These are phyloP conservation scores for Pollachius pollachius DNA, from an alignment of 2,113 vertebrate genomes.

Conservation along the genomic window DNA sequence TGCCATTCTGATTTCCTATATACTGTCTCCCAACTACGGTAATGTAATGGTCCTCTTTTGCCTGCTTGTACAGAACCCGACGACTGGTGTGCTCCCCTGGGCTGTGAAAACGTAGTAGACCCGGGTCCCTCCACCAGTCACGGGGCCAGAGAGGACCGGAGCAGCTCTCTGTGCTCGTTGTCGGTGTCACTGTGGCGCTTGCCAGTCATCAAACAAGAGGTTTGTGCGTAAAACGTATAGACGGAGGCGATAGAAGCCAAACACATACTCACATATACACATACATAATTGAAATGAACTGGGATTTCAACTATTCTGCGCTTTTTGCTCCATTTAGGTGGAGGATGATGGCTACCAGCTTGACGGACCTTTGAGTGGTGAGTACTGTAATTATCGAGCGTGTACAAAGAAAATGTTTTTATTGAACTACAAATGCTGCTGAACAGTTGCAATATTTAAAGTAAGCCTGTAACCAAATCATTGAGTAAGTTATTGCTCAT, in stretches of 20 bases:
- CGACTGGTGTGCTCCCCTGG: constrained; percentile 12
- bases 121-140: background rate
- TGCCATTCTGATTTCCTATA: too few species aligned
- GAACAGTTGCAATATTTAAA: too few species aligned
- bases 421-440: too few species aligned
- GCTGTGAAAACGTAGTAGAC: background rate
- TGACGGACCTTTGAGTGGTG: constrained; percentile 5
- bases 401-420: too few species aligned
- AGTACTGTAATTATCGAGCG: background rate
- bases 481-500: too few species aligned
- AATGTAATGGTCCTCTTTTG: too few species aligned
- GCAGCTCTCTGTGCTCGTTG: background rate
- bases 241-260: too few species aligned
- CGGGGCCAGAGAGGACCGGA: background rate
- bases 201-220: constrained; percentile 20
- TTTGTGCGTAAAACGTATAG: background rate
- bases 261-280: too few species aligned
- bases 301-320: background rate
- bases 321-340: background rate
- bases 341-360: constrained; percentile 3
- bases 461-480: too few species aligned
- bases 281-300: too few species aligned
- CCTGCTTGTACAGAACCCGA: background rate
- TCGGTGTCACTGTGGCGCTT: constrained; percentile 14
- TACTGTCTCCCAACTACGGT: too few species aligned